Evolutionary conservation across 2,113 vertebrate species (phyloP).

Genomic region (Xenus cinereus): DNA sequence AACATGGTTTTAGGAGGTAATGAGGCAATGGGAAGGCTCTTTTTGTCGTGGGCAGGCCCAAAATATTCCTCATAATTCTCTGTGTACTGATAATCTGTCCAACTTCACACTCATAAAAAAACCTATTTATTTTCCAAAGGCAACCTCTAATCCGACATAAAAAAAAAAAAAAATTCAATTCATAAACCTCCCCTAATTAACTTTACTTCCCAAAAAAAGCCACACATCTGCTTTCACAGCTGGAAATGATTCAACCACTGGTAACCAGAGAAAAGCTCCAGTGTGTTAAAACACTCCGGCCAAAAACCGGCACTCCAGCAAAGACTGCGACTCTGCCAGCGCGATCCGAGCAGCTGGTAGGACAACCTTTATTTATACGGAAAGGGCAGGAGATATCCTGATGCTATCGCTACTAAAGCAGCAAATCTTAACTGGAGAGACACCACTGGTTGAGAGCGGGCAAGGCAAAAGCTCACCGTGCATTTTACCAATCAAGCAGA

Average conservation of each 20-base stretch:
- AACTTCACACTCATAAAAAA: not conserved
- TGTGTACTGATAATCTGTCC: not conserved
- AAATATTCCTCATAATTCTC: not conserved
- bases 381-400: conserved; percentile 11
- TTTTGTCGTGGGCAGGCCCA: not conserved
- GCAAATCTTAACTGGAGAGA: not conserved
- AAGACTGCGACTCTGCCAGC: not conserved
- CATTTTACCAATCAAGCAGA: conserved; percentile 33
- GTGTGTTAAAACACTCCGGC: not conserved
- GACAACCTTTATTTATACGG: conserved; percentile 38
- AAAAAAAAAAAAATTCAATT: not conserved
- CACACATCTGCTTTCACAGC: conserved; percentile 59
- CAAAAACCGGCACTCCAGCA: conserved; percentile 45
- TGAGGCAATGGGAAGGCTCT: not conserved
- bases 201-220: conserved; percentile 41
- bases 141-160: not conserved
- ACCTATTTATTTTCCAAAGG: not conserved
- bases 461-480: not conserved
- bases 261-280: conserved; percentile 37
- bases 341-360: conserved; percentile 33
- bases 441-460: not conserved
- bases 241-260: conserved; percentile 43
- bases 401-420: not conserved
- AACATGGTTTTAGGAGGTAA: not conserved
- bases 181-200: conserved; percentile 7